Conservation (phyloP, 2,797 vertebrate genomes). For the Hyperoplus lanceolatus region DNA sequence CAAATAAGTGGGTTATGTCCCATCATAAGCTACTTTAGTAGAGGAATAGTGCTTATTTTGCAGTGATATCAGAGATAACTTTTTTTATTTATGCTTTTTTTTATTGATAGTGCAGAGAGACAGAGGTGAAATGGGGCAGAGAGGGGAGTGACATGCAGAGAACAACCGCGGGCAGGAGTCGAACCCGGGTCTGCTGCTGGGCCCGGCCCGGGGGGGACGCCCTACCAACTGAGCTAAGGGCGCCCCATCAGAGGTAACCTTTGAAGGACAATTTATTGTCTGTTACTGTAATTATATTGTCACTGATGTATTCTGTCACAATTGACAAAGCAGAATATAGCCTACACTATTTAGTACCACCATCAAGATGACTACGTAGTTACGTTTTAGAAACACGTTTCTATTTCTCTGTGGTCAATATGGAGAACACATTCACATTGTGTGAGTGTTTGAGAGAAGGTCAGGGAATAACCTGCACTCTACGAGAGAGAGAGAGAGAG, state of each 20-base stretch:
- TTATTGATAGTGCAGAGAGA: too few species aligned
- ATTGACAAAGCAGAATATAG: background rate
- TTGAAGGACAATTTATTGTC: too few species aligned
- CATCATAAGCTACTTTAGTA: constrained; percentile 30
- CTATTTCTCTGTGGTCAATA: background rate
- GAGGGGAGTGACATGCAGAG: too few species aligned
- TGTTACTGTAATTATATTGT: background rate
- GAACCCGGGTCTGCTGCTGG: too few species aligned
- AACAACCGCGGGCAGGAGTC: too few species aligned
- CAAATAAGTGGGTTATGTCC: constrained; percentile 40
- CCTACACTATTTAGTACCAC: background rate
- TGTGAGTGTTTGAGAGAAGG: background rate
- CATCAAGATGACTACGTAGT: background rate
- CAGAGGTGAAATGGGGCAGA: too few species aligned
- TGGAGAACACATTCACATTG: background rate
- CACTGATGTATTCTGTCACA: background rate
- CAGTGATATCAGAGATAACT: constrained; percentile 14
- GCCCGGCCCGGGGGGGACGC: too few species aligned
- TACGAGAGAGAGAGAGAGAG: too few species aligned
- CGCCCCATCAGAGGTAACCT: too few species aligned
- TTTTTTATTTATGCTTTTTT: too few species aligned
- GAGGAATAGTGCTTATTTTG: constrained; percentile 16
- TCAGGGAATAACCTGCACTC: background rate
- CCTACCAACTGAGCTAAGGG: too few species aligned
- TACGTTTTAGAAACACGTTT: background rate